Base-by-base conservation (phyloP, 2,888 invertebrate species). In the Piscicola geometra region DNA sequence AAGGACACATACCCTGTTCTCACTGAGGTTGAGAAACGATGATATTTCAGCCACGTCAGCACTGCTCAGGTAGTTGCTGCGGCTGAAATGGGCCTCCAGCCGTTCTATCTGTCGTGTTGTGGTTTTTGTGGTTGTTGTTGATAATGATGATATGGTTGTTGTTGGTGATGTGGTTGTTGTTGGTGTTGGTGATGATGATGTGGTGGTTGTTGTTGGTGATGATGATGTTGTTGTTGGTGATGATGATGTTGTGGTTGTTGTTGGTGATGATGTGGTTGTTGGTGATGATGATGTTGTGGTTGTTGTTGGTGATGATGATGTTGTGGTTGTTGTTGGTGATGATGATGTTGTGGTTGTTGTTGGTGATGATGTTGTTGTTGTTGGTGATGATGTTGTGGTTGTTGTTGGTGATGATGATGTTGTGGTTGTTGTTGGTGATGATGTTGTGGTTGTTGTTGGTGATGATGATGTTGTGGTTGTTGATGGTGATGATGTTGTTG, bases 1-100 rank as follows among this genome's bases (percentile, higher is more conserved):
- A 41, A 41, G 9, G n/a, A 32, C 28, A 73, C 84, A 75, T 78
- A 85, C 85, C 82, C 85, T 80, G 33, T 84, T 85, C 76, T 85
- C 85, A 32, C 85, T 83, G 25, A 85, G 82, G 75, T 81, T 84
- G 12, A 85, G 81, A 3, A 81, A 80, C 1, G 83, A 79, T 0
- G 85, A 84, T 60, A 85, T 78, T 76, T 85, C 84, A 1, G 84
- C 83, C 18, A 85, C 85, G 77, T 85, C 85, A 77, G 84, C 81
- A 75, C 83, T 83, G 78, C 85, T 85, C 33, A 85, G 82, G 78
- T 85, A 85, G 79, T 84, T 85, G 2, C 84, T 85, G 21, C 80
- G 79, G 25, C 81, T 80, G 79, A 85, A 85, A 78, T 84, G 84
- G 77, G 82, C 81, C 77, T 85, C 85, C 75, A 85, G 79, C 3